These are phyloP conservation scores for Gymnocypris eckloni DNA, from an alignment of 2,797 vertebrate species.

Conservation along the genomic window DNA sequence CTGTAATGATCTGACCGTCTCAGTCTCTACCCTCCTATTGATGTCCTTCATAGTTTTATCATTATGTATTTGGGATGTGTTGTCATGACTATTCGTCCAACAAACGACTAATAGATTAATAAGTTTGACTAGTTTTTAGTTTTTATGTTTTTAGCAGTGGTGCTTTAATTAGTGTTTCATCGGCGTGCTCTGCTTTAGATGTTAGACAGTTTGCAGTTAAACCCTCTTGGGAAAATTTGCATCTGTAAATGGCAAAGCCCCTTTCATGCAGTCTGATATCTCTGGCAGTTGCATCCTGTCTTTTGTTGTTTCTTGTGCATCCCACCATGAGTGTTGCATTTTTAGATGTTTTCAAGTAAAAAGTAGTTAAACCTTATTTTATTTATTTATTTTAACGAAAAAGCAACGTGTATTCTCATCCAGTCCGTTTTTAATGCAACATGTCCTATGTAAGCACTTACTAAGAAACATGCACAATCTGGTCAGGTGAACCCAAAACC, in stretches of 20 bases:
- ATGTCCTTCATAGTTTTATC: not conserved
- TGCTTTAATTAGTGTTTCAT: not conserved
- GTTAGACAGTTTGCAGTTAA: slow-evolving; percentile 21
- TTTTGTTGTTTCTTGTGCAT: not conserved
- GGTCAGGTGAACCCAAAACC: not conserved
- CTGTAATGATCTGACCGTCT: slow-evolving; percentile 28
- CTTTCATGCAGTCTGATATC: not conserved
- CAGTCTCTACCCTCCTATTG: not conserved
- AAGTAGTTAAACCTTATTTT: not conserved
- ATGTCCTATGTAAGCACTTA: not conserved
- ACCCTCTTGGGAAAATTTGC: slow-evolving; percentile 19
- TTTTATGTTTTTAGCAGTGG: not conserved
- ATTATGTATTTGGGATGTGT: slow-evolving; percentile 7
- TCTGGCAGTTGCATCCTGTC: not conserved
- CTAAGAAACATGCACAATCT: not conserved
- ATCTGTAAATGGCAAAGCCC: not conserved
- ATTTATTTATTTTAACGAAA: not conserved
- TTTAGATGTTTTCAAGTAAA: slow-evolving; percentile 5
- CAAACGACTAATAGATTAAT: not conserved
- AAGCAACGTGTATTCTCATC: not conserved
- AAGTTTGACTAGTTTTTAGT: not conserved
- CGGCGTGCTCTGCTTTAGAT: not conserved
- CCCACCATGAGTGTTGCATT: not conserved
- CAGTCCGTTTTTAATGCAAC: not conserved
- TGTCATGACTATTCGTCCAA: not conserved